Percentiles rank a stretch among this genome's conserved stretches.
phyloP scores from a whole-genome alignment of 2,113 vertebrate species.

The Xyrauchen texanus region DNA sequence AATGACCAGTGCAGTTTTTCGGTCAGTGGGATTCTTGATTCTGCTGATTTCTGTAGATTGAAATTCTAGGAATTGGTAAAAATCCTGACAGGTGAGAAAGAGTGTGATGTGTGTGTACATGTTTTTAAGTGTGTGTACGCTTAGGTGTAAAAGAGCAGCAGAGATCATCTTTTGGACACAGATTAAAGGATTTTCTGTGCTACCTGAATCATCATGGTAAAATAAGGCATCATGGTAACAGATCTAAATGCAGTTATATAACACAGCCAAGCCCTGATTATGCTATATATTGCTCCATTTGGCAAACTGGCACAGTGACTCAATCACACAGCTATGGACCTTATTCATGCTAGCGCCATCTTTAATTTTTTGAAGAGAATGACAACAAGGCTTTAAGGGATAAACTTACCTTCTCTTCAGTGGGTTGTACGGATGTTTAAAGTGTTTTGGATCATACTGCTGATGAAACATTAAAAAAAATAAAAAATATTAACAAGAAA shows the following conservation, averaged over 20 bases:
- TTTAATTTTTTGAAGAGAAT: too few species aligned
- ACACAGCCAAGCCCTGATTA: conserved; percentile 24
- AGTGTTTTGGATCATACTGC: too few species aligned
- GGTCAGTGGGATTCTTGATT: background rate
- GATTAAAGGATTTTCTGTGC: conserved; percentile 6
- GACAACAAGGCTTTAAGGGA: too few species aligned
- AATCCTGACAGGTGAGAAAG: too few species aligned
- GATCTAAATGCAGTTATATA: conserved; percentile 33
- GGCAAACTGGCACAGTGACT: background rate
- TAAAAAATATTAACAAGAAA: too few species aligned
- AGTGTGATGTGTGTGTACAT: too few species aligned
- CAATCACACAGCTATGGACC: background rate
- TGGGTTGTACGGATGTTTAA: too few species aligned
- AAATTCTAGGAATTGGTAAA: too few species aligned
- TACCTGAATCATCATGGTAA: conserved; percentile 2
- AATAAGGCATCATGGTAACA: conserved; percentile 16
- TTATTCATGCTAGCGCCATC: too few species aligned
- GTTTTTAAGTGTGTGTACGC: background rate
- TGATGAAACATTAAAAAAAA: too few species aligned
- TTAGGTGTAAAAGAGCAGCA: background rate
- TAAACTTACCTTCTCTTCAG: too few species aligned
- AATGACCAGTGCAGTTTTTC: conserved; percentile 7
- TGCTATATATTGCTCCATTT: background rate
- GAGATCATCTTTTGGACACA: background rate
- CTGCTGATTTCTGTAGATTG: background rate